phyloP scores from a whole-genome alignment of 2,113 vertebrate genomes.

The Coreoperca whiteheadi region DNA sequence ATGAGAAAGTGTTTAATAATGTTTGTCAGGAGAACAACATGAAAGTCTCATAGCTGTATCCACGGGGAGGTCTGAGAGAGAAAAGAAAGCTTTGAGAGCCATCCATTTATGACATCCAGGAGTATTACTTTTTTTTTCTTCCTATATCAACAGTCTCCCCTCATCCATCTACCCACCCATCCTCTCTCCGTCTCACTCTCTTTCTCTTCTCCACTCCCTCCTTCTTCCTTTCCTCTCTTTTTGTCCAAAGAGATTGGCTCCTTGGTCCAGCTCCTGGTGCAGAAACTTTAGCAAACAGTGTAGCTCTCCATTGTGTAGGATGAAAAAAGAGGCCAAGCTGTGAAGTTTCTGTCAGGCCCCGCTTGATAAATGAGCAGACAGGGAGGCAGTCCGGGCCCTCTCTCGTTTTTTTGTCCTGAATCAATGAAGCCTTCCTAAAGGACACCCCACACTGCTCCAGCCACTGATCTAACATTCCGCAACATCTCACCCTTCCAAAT shows the following conservation, averaged over 20 bases:
- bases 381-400: slow-evolving; percentile 94
- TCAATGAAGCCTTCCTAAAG: slow-evolving; percentile 99
- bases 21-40: slow-evolving; percentile 26
- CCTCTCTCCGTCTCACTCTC: slow-evolving; percentile 54
- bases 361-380: slow-evolving; percentile 99
- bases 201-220: slow-evolving; percentile 67
- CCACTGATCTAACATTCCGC: slow-evolving; percentile 99
- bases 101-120: slow-evolving; percentile 71
- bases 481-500: slow-evolving; percentile 99
- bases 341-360: slow-evolving; percentile 94
- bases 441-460: slow-evolving; percentile 99
- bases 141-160: slow-evolving; percentile 54
- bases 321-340: slow-evolving; percentile 90
- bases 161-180: slow-evolving; percentile 41
- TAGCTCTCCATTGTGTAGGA: slow-evolving; percentile 92
- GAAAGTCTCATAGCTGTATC: slow-evolving; percentile 24
- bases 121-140: slow-evolving; percentile 50
- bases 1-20: slow-evolving; percentile 33
- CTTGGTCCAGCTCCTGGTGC: slow-evolving; percentile 92
- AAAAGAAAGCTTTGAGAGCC: slow-evolving; percentile 51
- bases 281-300: slow-evolving; percentile 97
- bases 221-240: slow-evolving; percentile 73
- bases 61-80: slow-evolving; percentile 31
- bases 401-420: slow-evolving; percentile 93
- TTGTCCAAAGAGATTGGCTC: slow-evolving; percentile 84